Evolutionary conservation across 2,888 invertebrate species (phyloP), one percentile per base, ranked within the genome.

Genomic region (Leucoptera coffeella): DNA sequence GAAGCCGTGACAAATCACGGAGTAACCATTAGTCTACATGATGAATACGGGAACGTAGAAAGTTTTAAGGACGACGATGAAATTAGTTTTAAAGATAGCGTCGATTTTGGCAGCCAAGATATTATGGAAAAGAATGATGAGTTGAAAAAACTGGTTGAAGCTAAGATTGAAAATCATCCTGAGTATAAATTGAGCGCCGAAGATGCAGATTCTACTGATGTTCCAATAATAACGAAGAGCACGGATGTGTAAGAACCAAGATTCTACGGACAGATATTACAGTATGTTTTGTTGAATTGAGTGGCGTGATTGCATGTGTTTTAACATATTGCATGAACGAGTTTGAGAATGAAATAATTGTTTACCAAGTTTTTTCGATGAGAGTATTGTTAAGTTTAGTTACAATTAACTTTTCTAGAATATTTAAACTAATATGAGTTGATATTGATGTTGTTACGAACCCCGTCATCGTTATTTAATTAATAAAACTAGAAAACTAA

Each of bases 71-170:
- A 37, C 21, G 43, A 45, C 29, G 45, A 42, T 31, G 34, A 42
- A 29, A 36, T 49, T 11, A 47, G 39, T 37, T 46, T 46, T 10
- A 42, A 40, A 38, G 56, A 57, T 29, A 45, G 45, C n/a, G 12
- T 41, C 17, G 50, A 49, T 33, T 35, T 45, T 17, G 49, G 45
- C 15, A 43, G 30, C 26, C 46, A 54, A 32, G 46, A 61, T 28
- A 54, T 69, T 25, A 50, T 56, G 23, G 55, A 54, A 30, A 67
- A 62, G 37, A 67, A 64, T 38, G 57, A 58, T 32, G 61, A 52
- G 22, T 38, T 67, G 15, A 55, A 61, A 35, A 65, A 58, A 40
- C 44, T 61, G 24, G 67, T 69, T 26, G 55, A 59, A 27, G 61
- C 60, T 1, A 67, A 60, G 43, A 46, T 67, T 35, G 61, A 60